Percentiles rank a stretch among this genome's conserved stretches.
phyloP scores from a whole-genome alignment of 2,113 vertebrate species.

The Lutjanus erythropterus region DNA sequence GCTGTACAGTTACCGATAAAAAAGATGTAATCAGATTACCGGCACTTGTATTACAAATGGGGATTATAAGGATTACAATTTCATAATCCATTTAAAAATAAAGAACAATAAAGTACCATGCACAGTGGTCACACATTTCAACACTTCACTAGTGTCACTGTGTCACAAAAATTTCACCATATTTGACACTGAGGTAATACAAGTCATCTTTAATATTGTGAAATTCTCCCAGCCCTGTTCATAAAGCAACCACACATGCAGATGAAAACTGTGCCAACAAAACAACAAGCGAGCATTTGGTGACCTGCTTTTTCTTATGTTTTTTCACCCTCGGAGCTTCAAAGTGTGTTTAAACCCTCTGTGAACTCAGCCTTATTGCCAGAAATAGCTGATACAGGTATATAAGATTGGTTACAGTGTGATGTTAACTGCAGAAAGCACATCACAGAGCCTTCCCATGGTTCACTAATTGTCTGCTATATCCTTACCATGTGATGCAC shows the following conservation, averaged over 20 bases:
- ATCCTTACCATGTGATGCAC: conserved; percentile 41
- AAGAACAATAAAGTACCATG: too few species aligned
- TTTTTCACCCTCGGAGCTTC: conserved; percentile 11
- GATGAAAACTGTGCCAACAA: neutral
- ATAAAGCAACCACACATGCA: neutral
- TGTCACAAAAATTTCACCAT: too few species aligned
- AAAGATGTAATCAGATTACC: too few species aligned
- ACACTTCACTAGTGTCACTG: too few species aligned
- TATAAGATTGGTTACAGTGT: conserved; percentile 64
- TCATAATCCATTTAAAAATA: too few species aligned
- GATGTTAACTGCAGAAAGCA: conserved; percentile 44
- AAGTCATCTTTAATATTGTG: too few species aligned
- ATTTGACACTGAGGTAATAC: too few species aligned
- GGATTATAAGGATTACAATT: too few species aligned
- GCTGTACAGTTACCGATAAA: too few species aligned
- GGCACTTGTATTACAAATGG: too few species aligned
- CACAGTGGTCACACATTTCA: too few species aligned
- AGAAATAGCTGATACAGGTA: conserved; percentile 69
- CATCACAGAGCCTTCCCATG: conserved; percentile 29
- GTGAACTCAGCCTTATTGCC: conserved; percentile 46
- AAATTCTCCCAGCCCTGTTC: too few species aligned
- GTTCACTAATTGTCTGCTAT: conserved; percentile 41
- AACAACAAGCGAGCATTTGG: conserved; percentile 1
- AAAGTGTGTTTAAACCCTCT: conserved; percentile 55
- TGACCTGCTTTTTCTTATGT: conserved; percentile 24